phyloP scores from a whole-genome alignment of 2,113 vertebrate species.

The Coptodon bakossiorum region DNA sequence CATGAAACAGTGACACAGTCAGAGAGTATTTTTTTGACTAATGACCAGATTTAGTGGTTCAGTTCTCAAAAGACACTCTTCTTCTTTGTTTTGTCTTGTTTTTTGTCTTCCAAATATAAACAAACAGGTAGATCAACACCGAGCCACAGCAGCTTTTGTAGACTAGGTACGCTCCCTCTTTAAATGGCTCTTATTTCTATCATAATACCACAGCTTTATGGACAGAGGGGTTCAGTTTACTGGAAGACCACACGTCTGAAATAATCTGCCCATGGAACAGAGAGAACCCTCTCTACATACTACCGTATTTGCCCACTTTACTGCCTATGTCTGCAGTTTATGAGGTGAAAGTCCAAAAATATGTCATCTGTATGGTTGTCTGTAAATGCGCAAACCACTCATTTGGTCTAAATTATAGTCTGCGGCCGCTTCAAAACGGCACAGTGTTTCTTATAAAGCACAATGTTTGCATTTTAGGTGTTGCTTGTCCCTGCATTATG shows the following conservation, averaged over 20 bases:
- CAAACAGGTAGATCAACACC: not conserved
- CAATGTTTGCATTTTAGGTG: constrained; percentile 56
- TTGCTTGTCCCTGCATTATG: constrained; percentile 15
- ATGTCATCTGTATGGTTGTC: constrained; percentile 56
- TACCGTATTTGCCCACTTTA: constrained; percentile 52
- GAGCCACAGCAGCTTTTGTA: constrained; percentile 6
- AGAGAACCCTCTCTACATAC: constrained; percentile 45
- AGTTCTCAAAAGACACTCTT: not conserved
- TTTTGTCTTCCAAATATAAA: not conserved
- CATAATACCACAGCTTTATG: constrained; percentile 42
- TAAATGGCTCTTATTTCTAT: constrained; percentile 55
- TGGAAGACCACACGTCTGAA: constrained; percentile 53
- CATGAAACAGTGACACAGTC: not conserved
- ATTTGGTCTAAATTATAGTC: constrained; percentile 68
- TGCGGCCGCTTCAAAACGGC: constrained; percentile 41
- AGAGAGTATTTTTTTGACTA: not conserved
- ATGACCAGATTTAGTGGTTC: not conserved
- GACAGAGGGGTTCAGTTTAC: constrained; percentile 36
- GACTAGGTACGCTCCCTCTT: constrained; percentile 33
- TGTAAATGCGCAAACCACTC: constrained; percentile 61
- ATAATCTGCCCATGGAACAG: constrained; percentile 46
- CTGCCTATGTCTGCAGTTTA: constrained; percentile 60
- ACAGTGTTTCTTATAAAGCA: constrained; percentile 46
- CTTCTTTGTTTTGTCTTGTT: not conserved
- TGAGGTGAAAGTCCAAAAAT: constrained; percentile 65